Evolutionary conservation across 2,113 vertebrate genomes (phyloP).

Genomic region (Anseranas semipalmata): DNA sequence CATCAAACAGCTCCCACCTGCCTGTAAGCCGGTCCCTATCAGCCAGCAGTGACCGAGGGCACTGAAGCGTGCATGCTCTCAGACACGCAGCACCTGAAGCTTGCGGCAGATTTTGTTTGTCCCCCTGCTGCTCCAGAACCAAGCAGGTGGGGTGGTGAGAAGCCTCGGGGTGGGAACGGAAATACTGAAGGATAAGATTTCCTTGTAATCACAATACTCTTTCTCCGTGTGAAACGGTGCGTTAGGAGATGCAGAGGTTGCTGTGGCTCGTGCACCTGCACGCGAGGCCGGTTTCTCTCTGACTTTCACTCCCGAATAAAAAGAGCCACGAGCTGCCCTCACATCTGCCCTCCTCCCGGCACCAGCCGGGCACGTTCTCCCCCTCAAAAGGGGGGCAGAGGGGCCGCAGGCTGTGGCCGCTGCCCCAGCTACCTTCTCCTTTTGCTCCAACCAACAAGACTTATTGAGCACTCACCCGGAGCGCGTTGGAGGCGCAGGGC

Average conservation of each 20-base stretch:
- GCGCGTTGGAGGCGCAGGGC: accelerated
- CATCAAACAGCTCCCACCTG: background rate
- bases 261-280: background rate
- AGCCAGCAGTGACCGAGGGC: background rate
- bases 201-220: background rate
- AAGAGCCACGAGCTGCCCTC: background rate
- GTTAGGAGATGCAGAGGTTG: background rate
- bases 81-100: background rate
- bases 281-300: background rate
- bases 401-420: background rate
- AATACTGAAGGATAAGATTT: background rate
- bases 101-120: background rate
- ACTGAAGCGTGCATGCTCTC: background rate
- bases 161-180: background rate
- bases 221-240: accelerated
- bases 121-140: background rate
- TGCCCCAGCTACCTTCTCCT: background rate
- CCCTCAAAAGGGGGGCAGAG: accelerated
- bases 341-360: background rate
- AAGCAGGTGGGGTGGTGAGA: accelerated
- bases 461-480: background rate
- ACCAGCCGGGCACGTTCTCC: accelerated
- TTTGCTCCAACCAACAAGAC: background rate
- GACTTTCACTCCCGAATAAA: background rate
- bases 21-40: background rate